Base-by-base conservation (phyloP, 2,888 invertebrate species). In the Thymelicus lineola region DNA sequence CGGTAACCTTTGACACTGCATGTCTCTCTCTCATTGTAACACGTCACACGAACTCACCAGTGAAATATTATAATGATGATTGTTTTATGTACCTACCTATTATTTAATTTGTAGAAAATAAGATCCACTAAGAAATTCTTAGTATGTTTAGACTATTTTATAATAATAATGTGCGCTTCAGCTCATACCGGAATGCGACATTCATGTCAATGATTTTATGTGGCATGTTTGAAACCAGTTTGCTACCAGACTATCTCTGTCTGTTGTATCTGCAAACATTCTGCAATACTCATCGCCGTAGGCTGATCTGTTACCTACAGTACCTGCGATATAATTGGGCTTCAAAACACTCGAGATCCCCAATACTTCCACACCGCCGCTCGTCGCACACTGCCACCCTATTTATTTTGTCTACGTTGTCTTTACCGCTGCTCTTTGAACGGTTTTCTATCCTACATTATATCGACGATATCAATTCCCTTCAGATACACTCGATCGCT, bases 271-370 rank as follows among this genome's bases (percentile, higher is more conserved):
- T 38, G 45, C 62, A 62, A 15, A 46, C 38, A 12, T n/a, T 50
- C 48, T 50, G 38, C 9, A 63, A 46, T 14, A 5, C 42, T 17
- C n/a, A 15, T 12, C 58, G 80, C 83, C 80, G 73, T 79, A 73
- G 82, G 86, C 86, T 73, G 55, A 38, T 14, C 15, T 58, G 28
- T 60, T 72, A 73, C 77, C 75, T 79, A 81, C 84, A 83, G 85
- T 89, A 86, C 85, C 86, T 88, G 84, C 87, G 85, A 89, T 93
- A 94, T 94, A 94, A 94, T 94, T 94, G 94, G 86, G 91, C 92
- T 93, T 94, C 93, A 93, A 93, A 94, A 92, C 91, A 91, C 86
- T 84, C 84, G 86, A 88, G 90, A 93, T 89, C 93, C 90, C 91
- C 93, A 93, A 93, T 93, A 90, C 92, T 93, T 94, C 90, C 93